Percentiles rank a stretch among this genome's conserved stretches.
phyloP scores from a whole-genome alignment of 2,888 invertebrate genomes.

The Drosophila imparisetae region DNA sequence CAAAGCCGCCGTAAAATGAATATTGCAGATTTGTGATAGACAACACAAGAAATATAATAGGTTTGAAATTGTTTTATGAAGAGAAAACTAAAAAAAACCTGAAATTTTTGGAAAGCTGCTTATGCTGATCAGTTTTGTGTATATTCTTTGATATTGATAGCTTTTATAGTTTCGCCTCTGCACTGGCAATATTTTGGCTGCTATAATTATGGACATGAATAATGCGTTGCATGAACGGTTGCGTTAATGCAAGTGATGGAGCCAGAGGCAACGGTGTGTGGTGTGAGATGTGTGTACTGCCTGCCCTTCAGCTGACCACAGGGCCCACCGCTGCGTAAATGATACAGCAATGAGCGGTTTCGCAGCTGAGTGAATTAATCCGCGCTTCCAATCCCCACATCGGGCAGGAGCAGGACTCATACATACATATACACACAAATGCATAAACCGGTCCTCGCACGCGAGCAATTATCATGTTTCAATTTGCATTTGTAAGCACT shows the following conservation, averaged over 20 bases:
- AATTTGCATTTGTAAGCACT: conserved; percentile 71
- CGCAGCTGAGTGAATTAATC: conserved; percentile 70
- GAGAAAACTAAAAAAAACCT: not conserved
- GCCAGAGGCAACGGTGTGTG: not conserved
- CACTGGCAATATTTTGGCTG: not conserved
- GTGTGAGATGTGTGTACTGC: conserved; percentile 10
- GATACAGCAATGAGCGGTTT: conserved; percentile 71
- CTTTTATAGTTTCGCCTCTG: not conserved
- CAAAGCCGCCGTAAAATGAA: not conserved
- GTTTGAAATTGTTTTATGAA: not conserved
- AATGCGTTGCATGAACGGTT: not conserved
- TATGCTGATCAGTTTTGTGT: not conserved
- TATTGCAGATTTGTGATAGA: conserved; percentile 2
- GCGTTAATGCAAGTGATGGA: not conserved
- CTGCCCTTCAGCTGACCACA: conserved; percentile 51
- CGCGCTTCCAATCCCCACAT: conserved; percentile 5
- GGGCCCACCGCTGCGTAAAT: conserved; percentile 63
- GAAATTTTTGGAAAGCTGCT: not conserved
- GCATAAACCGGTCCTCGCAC: conserved; percentile 13
- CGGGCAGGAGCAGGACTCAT: not conserved
- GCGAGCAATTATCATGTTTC: conserved; percentile 68
- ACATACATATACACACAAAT: conserved; percentile 12
- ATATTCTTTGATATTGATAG: not conserved
- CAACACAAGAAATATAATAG: not conserved
- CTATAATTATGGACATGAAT: not conserved